Percentiles rank a stretch among this genome's conserved stretches.
Conservation (phyloP, 1,140 invertebrate species). For the Ceratina calcarata region DNA sequence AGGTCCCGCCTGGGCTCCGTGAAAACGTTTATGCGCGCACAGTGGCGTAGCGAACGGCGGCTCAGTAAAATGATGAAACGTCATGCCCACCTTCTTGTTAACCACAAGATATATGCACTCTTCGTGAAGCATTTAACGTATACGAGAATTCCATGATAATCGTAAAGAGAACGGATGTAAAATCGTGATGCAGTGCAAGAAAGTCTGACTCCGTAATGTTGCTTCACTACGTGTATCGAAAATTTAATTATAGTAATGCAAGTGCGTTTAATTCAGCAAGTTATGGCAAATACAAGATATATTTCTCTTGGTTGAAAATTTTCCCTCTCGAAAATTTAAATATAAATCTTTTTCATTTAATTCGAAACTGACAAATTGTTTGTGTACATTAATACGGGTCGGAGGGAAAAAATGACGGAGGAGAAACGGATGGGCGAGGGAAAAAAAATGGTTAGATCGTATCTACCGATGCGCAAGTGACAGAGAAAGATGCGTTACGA, state of each 20-base stretch:
- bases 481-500: slow-evolving; percentile 53
- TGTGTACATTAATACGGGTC: not conserved
- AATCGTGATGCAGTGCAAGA: too few species aligned
- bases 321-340: too few species aligned
- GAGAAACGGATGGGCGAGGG: not conserved
- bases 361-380: not conserved
- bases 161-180: too few species aligned
- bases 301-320: too few species aligned
- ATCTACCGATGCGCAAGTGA: slow-evolving; percentile 46
- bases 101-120: not conserved
- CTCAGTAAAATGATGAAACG: not conserved
- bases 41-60: slow-evolving; percentile 70
- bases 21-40: slow-evolving; percentile 75
- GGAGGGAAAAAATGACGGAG: too few species aligned
- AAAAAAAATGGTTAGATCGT: slow-evolving; percentile 48
- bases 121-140: not conserved
- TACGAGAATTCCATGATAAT: too few species aligned
- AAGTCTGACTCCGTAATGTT: not conserved
- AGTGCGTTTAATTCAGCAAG: too few species aligned
- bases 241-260: too few species aligned
- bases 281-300: too few species aligned
- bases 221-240: too few species aligned
- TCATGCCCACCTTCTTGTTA: not conserved
- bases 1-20: slow-evolving; percentile 70
- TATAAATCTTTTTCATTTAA: too few species aligned